Base-by-base conservation (phyloP, 2,888 invertebrate genomes). In the Arge pagana region DNA sequence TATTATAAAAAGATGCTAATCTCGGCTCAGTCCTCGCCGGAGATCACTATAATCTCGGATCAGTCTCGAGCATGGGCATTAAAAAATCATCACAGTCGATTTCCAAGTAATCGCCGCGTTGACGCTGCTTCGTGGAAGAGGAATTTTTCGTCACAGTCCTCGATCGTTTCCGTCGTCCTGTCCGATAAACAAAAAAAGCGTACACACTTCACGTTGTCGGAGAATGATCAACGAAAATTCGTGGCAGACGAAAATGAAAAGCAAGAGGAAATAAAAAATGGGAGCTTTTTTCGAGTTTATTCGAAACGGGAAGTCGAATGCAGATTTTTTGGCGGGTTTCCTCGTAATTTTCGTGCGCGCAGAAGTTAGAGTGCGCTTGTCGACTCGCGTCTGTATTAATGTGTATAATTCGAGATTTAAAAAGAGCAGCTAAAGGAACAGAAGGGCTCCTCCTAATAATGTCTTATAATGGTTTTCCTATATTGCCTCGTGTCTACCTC, bases 391-490 rank as follows among this genome's bases (percentile, higher is more conserved):
- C 10, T 10, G 28, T 10, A 28, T 8, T 28, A 8, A 8, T 28
- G 7, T 8, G 28, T 10, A 7, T 28, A 33, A 21, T 28, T 41
- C 30, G 19, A 48, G 43, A 36, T 18, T 30, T 28, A 52, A 30
- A 28, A 48, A 42, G 19, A 41, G 36, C 13, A 19, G 28, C 48
- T 33, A 19, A 37, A 35, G 19, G 13, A n/a, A 51, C 48, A 16
- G 53, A 56, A 55, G 56, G 63, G 60, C 67, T 66, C 65, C 67
- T 66, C 65, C 67, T 66, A 71, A 74, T 71, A 74, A 71, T 70
- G 67, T 61, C 66, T 75, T 74, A 74, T 74, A 76, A 76, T 76
- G 75, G 72, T 71, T 76, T 76, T 76, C 73, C 75, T 75, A 74
- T 75, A 76, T 76, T 72, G 72, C 66, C 70, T 70, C 35, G 45